phyloP scores from a whole-genome alignment of 1,140 invertebrate genomes.

The Drosophila seguyi region DNA sequence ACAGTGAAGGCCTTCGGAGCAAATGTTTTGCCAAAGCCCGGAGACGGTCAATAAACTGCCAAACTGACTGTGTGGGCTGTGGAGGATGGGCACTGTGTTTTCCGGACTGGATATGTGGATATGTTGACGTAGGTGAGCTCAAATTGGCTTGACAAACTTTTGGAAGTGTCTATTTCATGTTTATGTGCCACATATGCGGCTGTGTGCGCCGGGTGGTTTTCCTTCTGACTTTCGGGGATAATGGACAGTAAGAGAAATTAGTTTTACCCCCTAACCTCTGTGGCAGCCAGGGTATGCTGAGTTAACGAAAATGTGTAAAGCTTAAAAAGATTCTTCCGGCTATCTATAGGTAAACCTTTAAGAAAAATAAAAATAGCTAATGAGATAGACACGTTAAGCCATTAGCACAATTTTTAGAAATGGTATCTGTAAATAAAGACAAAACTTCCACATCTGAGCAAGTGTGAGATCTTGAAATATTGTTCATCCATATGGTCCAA shows the following conservation, averaged over 20 bases:
- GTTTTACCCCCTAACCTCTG: neutral
- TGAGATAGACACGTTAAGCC: neutral
- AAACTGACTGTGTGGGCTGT: slow-evolving; percentile 26
- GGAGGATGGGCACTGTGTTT: neutral
- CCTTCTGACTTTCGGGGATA: slow-evolving; percentile 33
- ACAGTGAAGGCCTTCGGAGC: slow-evolving; percentile 32
- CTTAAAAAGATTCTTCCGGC: neutral
- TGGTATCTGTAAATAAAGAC: neutral
- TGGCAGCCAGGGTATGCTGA: neutral
- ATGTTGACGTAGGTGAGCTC: slow-evolving; percentile 46
- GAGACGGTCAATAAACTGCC: slow-evolving; percentile 57
- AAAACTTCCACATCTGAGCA: neutral
- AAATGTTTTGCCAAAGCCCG: slow-evolving; percentile 42
- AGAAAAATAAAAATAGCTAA: neutral
- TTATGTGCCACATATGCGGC: slow-evolving; percentile 35
- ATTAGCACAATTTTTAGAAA: neutral
- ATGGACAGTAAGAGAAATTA: slow-evolving; percentile 21
- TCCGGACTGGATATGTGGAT: slow-evolving; percentile 25
- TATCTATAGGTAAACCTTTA: neutral
- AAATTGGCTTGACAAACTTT: slow-evolving; percentile 55
- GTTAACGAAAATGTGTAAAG: neutral
- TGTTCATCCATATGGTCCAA: too few species aligned
- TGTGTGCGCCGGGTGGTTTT: slow-evolving; percentile 19
- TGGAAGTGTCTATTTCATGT: slow-evolving; percentile 50
- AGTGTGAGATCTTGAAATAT: neutral